Percentiles rank a stretch among this genome's conserved stretches.
Evolutionary conservation across 64 coral and sea anemone species (phyloP).

Genomic region (Orbicella faveolata): DNA sequence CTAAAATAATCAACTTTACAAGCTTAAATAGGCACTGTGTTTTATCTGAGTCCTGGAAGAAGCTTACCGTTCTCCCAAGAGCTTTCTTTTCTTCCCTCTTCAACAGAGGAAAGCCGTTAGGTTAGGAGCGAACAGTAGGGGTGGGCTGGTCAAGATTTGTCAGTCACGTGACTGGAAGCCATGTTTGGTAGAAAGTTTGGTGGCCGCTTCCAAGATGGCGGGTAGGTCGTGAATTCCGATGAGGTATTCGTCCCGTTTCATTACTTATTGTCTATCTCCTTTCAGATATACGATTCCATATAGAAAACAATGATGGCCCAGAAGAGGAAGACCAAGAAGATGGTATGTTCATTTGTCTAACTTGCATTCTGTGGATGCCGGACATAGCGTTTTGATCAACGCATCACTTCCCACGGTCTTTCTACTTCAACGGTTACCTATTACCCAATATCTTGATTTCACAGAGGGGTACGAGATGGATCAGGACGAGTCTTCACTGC

Average conservation of each 20-base stretch:
- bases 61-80: too few relatives aligned
- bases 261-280: constrained; percentile 54
- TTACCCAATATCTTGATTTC: constrained; percentile 64
- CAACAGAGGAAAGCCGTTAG: too few relatives aligned
- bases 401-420: not conserved
- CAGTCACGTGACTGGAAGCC: constrained; percentile 81
- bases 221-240: constrained; percentile 90
- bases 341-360: constrained; percentile 49
- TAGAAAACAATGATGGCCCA: constrained; percentile 77
- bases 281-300: constrained; percentile 95
- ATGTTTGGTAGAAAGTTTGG: constrained; percentile 82
- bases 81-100: too few relatives aligned
- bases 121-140: not conserved
- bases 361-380: constrained; percentile 16
- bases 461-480: constrained; percentile 87
- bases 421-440: constrained; percentile 6
- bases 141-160: constrained; percentile 16
- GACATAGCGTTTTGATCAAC: not conserved
- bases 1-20: too few relatives aligned
- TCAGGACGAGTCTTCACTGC: constrained; percentile 78
- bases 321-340: constrained; percentile 98
- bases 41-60: too few relatives aligned
- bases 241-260: constrained; percentile 47
- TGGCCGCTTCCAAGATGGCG: constrained; percentile 98
- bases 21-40: too few relatives aligned